Evolutionary conservation across 2,797 vertebrate species (phyloP).

Genomic region (Trichosurus vulpecula): DNA sequence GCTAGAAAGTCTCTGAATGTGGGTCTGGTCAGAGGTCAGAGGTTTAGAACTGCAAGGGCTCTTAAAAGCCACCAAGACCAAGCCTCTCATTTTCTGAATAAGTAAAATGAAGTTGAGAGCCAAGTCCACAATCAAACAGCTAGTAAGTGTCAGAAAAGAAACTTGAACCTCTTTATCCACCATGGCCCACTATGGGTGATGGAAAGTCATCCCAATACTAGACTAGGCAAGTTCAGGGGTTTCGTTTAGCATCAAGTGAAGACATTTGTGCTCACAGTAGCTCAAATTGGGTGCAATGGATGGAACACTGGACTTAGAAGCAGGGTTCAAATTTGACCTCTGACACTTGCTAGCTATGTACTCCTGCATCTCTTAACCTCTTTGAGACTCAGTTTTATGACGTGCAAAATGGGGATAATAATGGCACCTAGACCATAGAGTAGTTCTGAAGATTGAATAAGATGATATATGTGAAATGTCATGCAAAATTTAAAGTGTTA

Average conservation of each 20-base stretch:
- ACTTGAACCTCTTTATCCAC: neutral
- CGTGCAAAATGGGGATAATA: neutral
- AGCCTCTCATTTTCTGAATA: neutral
- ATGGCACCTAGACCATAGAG: neutral
- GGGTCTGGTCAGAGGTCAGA: neutral
- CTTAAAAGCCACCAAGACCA: neutral
- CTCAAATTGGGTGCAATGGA: neutral
- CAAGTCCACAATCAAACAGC: no score
- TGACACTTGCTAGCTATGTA: neutral
- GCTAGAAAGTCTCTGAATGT: neutral
- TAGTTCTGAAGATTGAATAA: neutral
- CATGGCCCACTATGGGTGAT: neutral
- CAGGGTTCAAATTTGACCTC: neutral
- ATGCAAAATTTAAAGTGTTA: no score
- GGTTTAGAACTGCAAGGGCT: neutral
- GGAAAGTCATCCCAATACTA: neutral
- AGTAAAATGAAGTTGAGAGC: neutral
- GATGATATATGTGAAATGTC: neutral
- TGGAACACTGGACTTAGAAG: neutral
- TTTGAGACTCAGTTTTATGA: neutral
- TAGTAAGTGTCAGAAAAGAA: neutral
- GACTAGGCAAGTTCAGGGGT: neutral
- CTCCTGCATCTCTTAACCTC: neutral
- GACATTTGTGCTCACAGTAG: neutral
- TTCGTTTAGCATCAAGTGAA: neutral